A percentile compares a stretch with the other conserved stretches of the same genome.
Evolutionary conservation across 2,797 vertebrate species (phyloP).

Genomic region (Urosaurus nigricauda): DNA sequence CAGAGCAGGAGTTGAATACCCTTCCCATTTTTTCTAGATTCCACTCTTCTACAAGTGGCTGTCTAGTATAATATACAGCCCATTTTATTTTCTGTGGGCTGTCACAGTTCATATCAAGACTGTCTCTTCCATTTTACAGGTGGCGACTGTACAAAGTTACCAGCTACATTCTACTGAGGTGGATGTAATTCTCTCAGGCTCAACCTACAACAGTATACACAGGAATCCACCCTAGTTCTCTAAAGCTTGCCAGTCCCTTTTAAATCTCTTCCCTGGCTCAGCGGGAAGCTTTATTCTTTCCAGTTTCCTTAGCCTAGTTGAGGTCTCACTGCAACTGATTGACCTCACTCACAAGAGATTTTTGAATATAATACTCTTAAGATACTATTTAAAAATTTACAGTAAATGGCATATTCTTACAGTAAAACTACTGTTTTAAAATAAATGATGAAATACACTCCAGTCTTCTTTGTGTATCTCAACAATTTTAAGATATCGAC

Average conservation of each 20-base stretch:
- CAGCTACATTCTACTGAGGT: not conserved
- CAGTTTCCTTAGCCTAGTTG: not conserved
- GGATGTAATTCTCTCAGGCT: not conserved
- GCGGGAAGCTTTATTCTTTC: not conserved
- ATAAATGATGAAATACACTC: not conserved
- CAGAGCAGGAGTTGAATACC: not conserved
- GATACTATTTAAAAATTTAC: not conserved
- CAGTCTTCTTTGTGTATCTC: not conserved
- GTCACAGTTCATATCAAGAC: not conserved
- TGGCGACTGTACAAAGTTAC: not conserved
- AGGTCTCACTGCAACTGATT: not conserved
- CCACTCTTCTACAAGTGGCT: not conserved
- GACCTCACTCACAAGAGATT: not conserved
- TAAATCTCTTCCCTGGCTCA: not conserved
- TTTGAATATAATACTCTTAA: not conserved
- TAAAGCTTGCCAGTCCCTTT: not conserved
- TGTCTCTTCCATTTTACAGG: not conserved
- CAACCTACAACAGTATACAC: not conserved
- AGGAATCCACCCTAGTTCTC: not conserved
- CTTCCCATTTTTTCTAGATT: not conserved
- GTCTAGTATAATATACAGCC: too few species aligned
- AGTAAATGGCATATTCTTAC: not conserved
- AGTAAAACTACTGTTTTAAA: conserved; percentile 30
- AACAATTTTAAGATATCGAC: not conserved
- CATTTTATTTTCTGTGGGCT: not conserved